Conservation (phyloP, 2,113 vertebrate species). For the Motacilla alba region DNA sequence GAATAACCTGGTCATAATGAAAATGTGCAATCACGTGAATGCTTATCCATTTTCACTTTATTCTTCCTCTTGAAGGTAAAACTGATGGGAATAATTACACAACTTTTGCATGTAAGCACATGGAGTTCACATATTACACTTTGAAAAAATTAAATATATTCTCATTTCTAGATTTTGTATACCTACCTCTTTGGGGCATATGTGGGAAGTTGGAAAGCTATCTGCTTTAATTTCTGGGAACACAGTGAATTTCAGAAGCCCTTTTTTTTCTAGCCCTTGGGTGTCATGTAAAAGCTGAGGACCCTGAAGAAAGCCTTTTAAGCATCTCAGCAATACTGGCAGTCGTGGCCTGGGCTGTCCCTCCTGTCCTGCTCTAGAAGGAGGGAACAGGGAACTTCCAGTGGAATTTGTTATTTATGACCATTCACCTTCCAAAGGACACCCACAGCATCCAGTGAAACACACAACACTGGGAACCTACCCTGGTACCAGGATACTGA, state of each 20-base stretch:
- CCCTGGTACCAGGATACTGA: rapidly evolving
- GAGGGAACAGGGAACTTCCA: no score
- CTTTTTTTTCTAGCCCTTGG: not conserved
- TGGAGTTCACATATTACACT: rapidly evolving
- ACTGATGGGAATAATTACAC: not conserved
- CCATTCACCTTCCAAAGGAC: not conserved
- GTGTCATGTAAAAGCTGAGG: not conserved
- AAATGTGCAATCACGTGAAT: not conserved
- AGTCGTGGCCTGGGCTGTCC: not conserved
- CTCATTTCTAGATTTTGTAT: not conserved
- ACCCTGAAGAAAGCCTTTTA: not conserved
- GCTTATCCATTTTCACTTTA: not conserved
- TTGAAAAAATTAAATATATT: not conserved
- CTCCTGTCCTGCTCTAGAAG: not conserved
- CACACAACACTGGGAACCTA: not conserved
- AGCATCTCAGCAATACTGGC: not conserved
- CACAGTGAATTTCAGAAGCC: not conserved
- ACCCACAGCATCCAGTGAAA: not conserved
- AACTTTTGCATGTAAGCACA: not conserved
- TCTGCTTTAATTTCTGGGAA: not conserved
- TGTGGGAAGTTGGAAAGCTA: not conserved
- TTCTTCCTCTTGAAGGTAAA: not conserved
- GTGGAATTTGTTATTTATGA: not conserved
- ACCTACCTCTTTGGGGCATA: not conserved
- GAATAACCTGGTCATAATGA: not conserved